A percentile compares a stretch with the other conserved stretches of the same genome.
Conservation (phyloP, 2,797 vertebrate species). For the Heteromormyrus szaboi region DNA sequence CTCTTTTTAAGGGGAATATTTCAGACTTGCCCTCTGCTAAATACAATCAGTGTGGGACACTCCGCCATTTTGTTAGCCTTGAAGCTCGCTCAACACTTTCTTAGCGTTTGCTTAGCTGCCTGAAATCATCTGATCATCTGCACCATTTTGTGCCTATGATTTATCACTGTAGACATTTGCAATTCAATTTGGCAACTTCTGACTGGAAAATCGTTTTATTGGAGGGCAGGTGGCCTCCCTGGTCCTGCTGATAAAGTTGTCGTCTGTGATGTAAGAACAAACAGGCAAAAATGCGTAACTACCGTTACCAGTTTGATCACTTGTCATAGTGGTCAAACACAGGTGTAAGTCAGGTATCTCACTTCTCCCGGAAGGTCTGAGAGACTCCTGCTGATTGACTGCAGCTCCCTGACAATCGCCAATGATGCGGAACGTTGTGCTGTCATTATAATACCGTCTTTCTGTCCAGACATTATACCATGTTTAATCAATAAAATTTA, state of each 20-base stretch:
- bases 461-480: not conserved
- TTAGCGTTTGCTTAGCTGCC: not conserved
- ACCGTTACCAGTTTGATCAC: not conserved
- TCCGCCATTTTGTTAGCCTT: not conserved
- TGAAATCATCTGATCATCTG: not conserved
- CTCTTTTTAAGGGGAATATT: not conserved
- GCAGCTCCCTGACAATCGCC: not conserved
- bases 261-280: not conserved
- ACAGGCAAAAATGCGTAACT: not conserved
- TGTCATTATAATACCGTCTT: not conserved
- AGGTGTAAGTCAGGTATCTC: not conserved
- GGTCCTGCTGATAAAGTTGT: not conserved
- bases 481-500: not conserved
- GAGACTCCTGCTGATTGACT: not conserved
- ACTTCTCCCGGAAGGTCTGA: not conserved
- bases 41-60: not conserved
- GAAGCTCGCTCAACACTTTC: not conserved
- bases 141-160: not conserved
- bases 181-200: constrained; percentile 7
- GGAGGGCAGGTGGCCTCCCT: not conserved
- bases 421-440: not conserved
- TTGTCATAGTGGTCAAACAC: not conserved
- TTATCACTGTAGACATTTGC: not conserved
- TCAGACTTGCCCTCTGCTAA: not conserved
- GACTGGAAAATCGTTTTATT: not conserved